Evolutionary conservation across 1,140 invertebrate genomes (phyloP).

Genomic region (Neodiprion fabricii): DNA sequence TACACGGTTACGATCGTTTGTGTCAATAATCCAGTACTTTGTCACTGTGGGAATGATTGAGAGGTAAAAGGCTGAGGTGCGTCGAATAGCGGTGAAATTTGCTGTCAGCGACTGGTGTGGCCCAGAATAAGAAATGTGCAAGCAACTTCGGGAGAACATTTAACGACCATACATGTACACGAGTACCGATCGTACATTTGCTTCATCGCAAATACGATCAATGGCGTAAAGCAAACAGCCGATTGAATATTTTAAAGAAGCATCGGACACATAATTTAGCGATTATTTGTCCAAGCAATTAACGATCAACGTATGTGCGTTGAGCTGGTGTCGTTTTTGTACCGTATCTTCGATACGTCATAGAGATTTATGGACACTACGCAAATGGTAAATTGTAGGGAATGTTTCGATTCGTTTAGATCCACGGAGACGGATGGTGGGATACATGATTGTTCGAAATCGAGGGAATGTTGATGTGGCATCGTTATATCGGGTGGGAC

Average conservation of each 20-base stretch:
- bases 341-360: constrained; percentile 36
- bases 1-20: not conserved
- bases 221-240: not conserved
- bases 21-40: not conserved
- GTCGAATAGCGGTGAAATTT: no score
- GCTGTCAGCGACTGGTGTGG: no score
- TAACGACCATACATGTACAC: no score
- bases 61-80: no score
- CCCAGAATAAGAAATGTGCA: no score
- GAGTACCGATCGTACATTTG: not conserved
- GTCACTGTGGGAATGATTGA: no score
- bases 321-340: constrained; percentile 35
- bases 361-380: constrained; percentile 40
- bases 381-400: constrained; percentile 42
- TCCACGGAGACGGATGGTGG: not conserved
- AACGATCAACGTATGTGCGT: constrained; percentile 32
- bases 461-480: not conserved
- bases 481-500: not conserved
- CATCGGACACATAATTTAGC: constrained; percentile 18
- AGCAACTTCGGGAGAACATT: no score
- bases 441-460: no score
- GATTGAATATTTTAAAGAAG: not conserved
- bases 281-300: constrained; percentile 35
- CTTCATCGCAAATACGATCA: not conserved
- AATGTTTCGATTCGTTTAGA: constrained; percentile 27